Evolutionary conservation across 1,140 invertebrate species (phyloP), one percentile per base, ranked within the genome.

Genomic region (Oreohelix idahoensis): DNA sequence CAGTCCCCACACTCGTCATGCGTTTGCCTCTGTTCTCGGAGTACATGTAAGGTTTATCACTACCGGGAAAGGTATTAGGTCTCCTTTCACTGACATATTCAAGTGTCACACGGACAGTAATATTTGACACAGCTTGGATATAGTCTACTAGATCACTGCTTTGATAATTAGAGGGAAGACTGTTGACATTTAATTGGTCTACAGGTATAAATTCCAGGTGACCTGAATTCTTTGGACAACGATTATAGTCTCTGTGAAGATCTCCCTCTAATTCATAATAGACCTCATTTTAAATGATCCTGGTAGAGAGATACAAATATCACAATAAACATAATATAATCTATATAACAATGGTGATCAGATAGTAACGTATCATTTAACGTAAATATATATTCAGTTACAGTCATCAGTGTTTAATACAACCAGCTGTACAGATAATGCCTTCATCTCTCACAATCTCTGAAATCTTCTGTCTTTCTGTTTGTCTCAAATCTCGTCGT

Each of bases 201-300:
- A 66, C 63, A 66, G 63, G 63, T 66, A 66, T 66, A 66, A 66
- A 66, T 11, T 29, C 32, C 63, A 32, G 8, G 63, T 66, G 63
- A 66, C 63, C 63, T 66, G 63, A 5, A 32, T 66, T 66, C 63
- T 66, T 66, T 5, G 11, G 4, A 66, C 63, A 66, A 11, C 5
- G 4, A 8, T 66, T 66, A 5, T 8, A 66, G 5, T 66, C 20
- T 8, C 29, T 4, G 29, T 66, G n/a, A 66, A 66, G 63, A 17
- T 66, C 63, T 8, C 20, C 29, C 29, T 66, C 63, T 32, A 17
- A 17, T 29, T 17, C 63, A 66, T 66, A 66, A 35, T n/a, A 32
- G n/a, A 32, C 11, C 29, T 66, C 63, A 35, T n/a, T 17, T 66
- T n/a, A 17, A 17, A 66, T 10, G 17, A n/a, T 8, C 63, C 63